A percentile compares a stretch with the other conserved stretches of the same genome.
phyloP scores from a whole-genome alignment of 2,797 vertebrate genomes.

The Crenuchus spilurus region DNA sequence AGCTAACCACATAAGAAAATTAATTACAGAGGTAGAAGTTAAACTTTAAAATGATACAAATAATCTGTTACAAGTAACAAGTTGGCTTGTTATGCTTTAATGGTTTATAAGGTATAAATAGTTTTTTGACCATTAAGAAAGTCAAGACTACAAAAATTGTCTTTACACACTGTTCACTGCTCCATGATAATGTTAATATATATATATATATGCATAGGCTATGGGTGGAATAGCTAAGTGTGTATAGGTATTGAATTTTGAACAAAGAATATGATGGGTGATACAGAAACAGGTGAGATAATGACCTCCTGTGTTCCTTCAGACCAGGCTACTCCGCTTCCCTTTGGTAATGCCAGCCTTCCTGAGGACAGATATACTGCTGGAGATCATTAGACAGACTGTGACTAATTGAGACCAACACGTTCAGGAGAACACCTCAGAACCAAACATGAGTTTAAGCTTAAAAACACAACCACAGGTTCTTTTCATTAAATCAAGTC shows the following conservation, averaged over 20 bases:
- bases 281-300: conserved; percentile 56
- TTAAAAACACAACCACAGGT: conserved; percentile 23
- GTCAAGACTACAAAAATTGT: background rate
- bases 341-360: conserved; percentile 46
- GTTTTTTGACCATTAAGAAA: background rate
- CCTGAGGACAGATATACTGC: conserved; percentile 52
- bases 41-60: conserved; percentile 8
- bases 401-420: conserved; percentile 56
- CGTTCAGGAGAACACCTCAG: conserved; percentile 53
- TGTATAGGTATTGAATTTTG: conserved; percentile 68
- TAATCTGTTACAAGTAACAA: background rate
- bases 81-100: background rate
- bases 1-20: background rate
- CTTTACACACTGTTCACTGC: no score
- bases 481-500: conserved; percentile 1
- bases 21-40: background rate
- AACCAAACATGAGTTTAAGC: conserved; percentile 43
- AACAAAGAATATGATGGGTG: conserved; percentile 55
- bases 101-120: background rate
- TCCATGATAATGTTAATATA: no score
- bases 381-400: conserved; percentile 58
- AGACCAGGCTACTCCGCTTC: conserved; percentile 60
- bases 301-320: conserved; percentile 47
- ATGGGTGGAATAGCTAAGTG: conserved; percentile 38
- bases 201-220: no score